These are phyloP conservation scores for Eurois occulta DNA, from an alignment of 2,888 invertebrate species.

Conservation along the genomic window DNA sequence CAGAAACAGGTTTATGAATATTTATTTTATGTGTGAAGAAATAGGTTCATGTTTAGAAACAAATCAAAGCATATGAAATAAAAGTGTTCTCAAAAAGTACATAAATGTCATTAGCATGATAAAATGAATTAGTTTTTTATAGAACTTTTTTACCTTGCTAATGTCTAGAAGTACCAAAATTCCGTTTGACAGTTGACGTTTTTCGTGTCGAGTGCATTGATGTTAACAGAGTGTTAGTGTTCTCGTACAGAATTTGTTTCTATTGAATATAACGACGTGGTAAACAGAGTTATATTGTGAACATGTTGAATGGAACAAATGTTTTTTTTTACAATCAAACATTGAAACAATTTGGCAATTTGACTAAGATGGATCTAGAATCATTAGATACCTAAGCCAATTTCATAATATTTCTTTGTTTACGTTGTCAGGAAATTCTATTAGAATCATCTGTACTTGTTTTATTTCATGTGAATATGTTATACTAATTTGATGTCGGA, in stretches of 20 bases:
- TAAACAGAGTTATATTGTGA: constrained; percentile 17
- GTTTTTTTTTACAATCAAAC: background rate
- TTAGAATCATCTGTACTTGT: background rate
- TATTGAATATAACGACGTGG: constrained; percentile 49
- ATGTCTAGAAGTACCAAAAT: constrained; percentile 47
- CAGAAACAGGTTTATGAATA: background rate
- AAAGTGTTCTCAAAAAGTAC: background rate
- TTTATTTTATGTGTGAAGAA: background rate
- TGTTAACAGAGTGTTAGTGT: constrained; percentile 26
- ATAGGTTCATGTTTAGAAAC: background rate
- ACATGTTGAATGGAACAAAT: background rate
- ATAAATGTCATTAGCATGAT: constrained; percentile 75
- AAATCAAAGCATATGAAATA: constrained; percentile 63
- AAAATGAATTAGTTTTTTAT: constrained; percentile 73
- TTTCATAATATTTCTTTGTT: constrained; percentile 29
- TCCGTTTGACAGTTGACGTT: constrained; percentile 46
- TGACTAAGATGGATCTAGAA: background rate
- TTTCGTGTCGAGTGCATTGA: constrained; percentile 37
- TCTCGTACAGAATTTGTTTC: constrained; percentile 43
- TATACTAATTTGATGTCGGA: constrained; percentile 72
- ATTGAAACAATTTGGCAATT: background rate
- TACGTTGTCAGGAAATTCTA: constrained; percentile 4
- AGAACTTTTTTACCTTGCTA: constrained; percentile 65
- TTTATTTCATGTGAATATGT: constrained; percentile 56
- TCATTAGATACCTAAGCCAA: background rate